Evolutionary conservation across 1,140 invertebrate species (phyloP), one percentile per base, ranked within the genome.

Genomic region (Stenopsyche tienmushanensis): DNA sequence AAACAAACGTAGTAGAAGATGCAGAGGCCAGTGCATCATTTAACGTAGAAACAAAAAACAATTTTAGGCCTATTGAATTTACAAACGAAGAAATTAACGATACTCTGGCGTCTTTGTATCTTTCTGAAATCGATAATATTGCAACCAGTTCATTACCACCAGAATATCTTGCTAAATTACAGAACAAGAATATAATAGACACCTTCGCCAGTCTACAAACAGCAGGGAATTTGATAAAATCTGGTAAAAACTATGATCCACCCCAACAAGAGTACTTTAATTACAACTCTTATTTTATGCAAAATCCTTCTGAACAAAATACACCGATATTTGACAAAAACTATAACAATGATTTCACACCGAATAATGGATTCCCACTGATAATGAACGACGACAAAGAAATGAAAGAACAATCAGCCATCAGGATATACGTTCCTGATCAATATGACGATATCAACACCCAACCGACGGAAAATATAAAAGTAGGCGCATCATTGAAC

Each of bases 151-250:
- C 54, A 72, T 25, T 72, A 71, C 10, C 74, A 72, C 57, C 71
- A 74, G 62, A 75, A 57, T 80, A 76, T 26, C 83, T 82, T 60
- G 77, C 82, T 7, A 78, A 78, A 0, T 70, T 84, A 18, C 79
- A 83, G 0, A 83, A 77, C 65, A 76, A 77, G 55, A 78, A 84
- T 45, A 75, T 80, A 0, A 82, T 82, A 1, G 82, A 84, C 54
- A 77, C 80, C 54, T 72, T 84, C 23, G 80, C 82, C 1, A 76
- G 78, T 0, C 66, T 84, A 2, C 82, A 83, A 58, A 78, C 80
- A 13, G 81, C 82, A 15, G 82, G 81, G n/a, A 80, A 81, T 52
- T 44, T 68, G 17, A 60, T 68, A n/a, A 64, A 60, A 5, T 15
- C 53, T 45, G 20, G 70, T 74, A 25, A 63, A 63, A 70, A 29